A percentile compares a stretch with the other conserved stretches of the same genome.
These are phyloP conservation scores for Melanotaenia duboulayi DNA, from an alignment of 2,113 vertebrate species.

Conservation along the genomic window DNA sequence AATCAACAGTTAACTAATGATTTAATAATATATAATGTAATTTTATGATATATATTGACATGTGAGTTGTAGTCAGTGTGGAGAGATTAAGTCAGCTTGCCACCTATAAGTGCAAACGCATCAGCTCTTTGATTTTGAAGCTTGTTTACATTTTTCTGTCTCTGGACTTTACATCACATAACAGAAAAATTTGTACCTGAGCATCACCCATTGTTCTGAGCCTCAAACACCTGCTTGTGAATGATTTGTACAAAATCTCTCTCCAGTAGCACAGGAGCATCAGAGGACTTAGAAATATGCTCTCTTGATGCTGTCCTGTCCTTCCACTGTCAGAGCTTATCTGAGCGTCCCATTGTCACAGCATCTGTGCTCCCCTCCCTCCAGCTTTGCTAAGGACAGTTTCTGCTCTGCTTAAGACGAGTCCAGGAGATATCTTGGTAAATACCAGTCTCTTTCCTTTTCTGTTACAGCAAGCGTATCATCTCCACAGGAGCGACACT, in stretches of 20 bases:
- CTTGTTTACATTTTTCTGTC: slow-evolving; percentile 7
- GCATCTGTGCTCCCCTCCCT: slow-evolving; percentile 32
- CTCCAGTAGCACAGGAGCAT: not conserved
- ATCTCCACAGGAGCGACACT: slow-evolving; percentile 52
- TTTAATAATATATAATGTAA: too few relatives aligned
- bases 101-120: too few relatives aligned
- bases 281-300: slow-evolving; percentile 24
- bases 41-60: not conserved
- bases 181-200: too few relatives aligned
- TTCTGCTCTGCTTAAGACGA: slow-evolving; percentile 37
- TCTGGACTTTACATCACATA: not conserved
- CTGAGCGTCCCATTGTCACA: slow-evolving; percentile 31
- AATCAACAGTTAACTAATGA: too few relatives aligned
- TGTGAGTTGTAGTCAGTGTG: not conserved
- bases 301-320: slow-evolving; percentile 47
- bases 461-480: slow-evolving; percentile 49
- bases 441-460: slow-evolving; percentile 49
- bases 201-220: not conserved
- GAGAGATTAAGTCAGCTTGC: not conserved
- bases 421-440: slow-evolving; percentile 38
- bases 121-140: not conserved
- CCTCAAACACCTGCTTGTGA: not conserved
- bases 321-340: slow-evolving; percentile 49
- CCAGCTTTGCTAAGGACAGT: slow-evolving; percentile 27
- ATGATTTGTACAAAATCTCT: slow-evolving; percentile 1